Conservation (phyloP, 1,140 invertebrate genomes). For the Cherax destructor region DNA sequence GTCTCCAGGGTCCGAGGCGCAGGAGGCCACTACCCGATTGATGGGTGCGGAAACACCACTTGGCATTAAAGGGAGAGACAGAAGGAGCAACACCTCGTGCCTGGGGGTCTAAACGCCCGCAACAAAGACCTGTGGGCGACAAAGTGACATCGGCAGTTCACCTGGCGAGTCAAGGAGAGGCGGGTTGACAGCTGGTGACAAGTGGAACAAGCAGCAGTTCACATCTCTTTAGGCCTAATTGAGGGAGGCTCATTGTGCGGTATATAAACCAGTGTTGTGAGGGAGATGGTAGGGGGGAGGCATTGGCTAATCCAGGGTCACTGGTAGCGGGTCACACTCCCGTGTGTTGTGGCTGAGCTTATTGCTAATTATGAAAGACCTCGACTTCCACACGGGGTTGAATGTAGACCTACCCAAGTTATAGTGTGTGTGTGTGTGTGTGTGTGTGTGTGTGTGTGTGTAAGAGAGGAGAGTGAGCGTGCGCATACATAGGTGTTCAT, state of each 20-base stretch:
- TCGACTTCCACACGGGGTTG: not conserved
- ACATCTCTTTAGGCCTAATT: constrained; percentile 39
- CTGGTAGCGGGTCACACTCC: constrained; percentile 4
- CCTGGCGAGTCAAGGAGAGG: constrained; percentile 54
- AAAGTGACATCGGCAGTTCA: constrained; percentile 61
- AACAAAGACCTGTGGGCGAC: constrained; percentile 52
- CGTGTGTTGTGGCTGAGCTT: not conserved
- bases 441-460: no score
- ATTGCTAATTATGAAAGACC: not conserved
- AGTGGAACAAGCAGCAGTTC: constrained; percentile 10
- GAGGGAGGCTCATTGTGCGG: constrained; percentile 1
- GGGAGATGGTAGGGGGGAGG: no score
- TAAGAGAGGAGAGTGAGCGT: no score
- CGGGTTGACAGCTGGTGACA: constrained; percentile 28
- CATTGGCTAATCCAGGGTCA: not conserved
- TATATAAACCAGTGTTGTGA: not conserved
- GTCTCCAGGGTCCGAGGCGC: no score
- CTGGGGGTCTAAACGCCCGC: constrained; percentile 53
- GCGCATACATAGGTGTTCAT: no score
- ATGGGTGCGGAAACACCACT: constrained; percentile 22
- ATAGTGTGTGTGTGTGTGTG: not conserved
- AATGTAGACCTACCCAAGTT: no score
- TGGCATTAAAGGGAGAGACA: constrained; percentile 61
- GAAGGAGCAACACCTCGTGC: constrained; percentile 31
- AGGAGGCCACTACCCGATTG: constrained; percentile 14